phyloP scores from a whole-genome alignment of 2,888 invertebrate genomes.

The Junonia oenone region DNA sequence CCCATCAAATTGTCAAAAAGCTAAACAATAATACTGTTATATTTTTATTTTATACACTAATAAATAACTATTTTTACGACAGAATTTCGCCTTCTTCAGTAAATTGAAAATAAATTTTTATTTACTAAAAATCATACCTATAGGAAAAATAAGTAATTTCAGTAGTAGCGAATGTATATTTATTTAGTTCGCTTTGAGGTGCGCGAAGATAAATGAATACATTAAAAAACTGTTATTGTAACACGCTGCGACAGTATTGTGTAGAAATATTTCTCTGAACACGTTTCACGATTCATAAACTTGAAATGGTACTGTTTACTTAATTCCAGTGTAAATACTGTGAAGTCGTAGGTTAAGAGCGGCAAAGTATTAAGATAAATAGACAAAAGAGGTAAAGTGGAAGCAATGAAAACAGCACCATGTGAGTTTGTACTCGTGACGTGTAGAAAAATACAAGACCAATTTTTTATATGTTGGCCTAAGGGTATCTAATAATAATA shows the following conservation, averaged over 20 bases:
- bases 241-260: background rate
- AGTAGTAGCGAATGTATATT: background rate
- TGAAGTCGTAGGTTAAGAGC: conserved; percentile 12
- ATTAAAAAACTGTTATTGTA: background rate
- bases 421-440: background rate
- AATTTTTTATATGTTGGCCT: no score
- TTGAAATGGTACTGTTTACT: conserved; percentile 4
- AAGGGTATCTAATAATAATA: no score
- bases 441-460: background rate
- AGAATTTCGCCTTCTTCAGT: no score
- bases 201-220: background rate
- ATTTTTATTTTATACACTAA: no score
- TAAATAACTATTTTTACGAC: background rate
- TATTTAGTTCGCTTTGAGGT: background rate
- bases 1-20: no score
- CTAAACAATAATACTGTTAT: no score
- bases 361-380: conserved; percentile 15
- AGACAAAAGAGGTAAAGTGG: background rate
- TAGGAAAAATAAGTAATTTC: background rate
- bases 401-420: background rate
- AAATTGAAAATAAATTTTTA: no score
- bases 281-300: background rate
- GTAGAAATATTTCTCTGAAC: background rate
- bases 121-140: no score
- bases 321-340: conserved; percentile 4